phyloP scores from a whole-genome alignment of 2,113 vertebrate species.

The Cephalopholis sonnerati region DNA sequence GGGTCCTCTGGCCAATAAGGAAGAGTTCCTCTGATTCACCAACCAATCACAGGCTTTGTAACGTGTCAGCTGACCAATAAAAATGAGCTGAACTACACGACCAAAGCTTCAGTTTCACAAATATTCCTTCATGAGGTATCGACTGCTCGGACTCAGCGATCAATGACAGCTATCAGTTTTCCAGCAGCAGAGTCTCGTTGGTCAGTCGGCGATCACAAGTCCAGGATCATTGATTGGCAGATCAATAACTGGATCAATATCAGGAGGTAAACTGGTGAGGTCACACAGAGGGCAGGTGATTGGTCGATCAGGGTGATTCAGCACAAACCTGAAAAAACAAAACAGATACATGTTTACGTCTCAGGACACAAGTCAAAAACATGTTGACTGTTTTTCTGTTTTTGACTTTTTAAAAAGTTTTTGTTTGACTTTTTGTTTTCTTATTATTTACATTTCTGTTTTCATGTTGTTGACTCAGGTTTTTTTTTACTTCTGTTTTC shows the following conservation, averaged over 20 bases:
- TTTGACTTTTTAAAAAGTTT: background rate
- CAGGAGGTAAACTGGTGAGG: background rate
- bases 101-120: background rate
- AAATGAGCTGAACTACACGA: background rate
- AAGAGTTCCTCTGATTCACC: background rate
- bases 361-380: too few relatives aligned
- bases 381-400: too few relatives aligned
- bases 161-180: background rate
- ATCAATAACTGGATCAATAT: background rate
- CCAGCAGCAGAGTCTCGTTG: too few relatives aligned
- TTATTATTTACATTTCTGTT: too few relatives aligned
- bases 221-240: background rate
- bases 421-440: too few relatives aligned
- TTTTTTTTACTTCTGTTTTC: too few relatives aligned
- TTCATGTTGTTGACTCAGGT: too few relatives aligned
- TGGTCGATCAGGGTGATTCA: background rate
- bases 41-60: slow-evolving; percentile 7
- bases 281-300: background rate
- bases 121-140: background rate
- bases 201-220: background rate
- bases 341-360: background rate
- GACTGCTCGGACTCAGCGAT: background rate
- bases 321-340: slow-evolving; percentile 20
- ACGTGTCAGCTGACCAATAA: background rate
- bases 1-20: background rate